These are phyloP conservation scores for Chionoecetes opilio DNA, from an alignment of 1,140 invertebrate species.

Conservation along the genomic window DNA sequence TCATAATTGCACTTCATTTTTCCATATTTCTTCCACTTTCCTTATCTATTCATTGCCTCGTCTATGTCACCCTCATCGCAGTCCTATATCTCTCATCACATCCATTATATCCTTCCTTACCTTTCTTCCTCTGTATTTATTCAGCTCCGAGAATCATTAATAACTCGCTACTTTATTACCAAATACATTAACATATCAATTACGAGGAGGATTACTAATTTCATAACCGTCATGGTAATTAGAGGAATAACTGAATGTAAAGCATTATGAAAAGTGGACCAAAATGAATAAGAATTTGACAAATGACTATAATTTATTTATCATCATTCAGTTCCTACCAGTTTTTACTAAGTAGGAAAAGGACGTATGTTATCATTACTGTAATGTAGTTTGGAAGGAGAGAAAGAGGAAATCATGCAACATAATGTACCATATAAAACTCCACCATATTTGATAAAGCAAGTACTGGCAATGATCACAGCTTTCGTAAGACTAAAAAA, in stretches of 20 bases:
- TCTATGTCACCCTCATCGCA: not conserved
- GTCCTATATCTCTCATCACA: not conserved
- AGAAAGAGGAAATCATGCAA: too few relatives aligned
- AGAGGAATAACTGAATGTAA: not conserved
- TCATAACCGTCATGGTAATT: not conserved
- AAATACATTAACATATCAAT: not conserved
- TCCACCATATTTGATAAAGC: too few relatives aligned
- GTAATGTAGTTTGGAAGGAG: too few relatives aligned
- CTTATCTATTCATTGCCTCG: too few relatives aligned
- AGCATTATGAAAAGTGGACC: not conserved
- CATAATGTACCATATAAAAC: too few relatives aligned
- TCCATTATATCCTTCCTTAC: not conserved
- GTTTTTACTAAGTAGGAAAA: too few relatives aligned
- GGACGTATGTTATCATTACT: too few relatives aligned
- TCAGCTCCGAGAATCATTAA: not conserved
- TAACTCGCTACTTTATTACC: slow-evolving; percentile 20
- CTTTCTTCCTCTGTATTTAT: not conserved
- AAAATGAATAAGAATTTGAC: not conserved
- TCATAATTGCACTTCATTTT: not conserved
- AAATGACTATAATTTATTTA: not conserved
- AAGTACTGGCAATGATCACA: too few relatives aligned
- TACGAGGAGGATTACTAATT: not conserved
- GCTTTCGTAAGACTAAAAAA: too few relatives aligned
- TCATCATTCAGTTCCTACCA: not conserved
- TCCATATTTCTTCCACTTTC: not conserved